These are phyloP conservation scores for Euplexia lucipara DNA, from an alignment of 2,888 invertebrate species.

Conservation along the genomic window DNA sequence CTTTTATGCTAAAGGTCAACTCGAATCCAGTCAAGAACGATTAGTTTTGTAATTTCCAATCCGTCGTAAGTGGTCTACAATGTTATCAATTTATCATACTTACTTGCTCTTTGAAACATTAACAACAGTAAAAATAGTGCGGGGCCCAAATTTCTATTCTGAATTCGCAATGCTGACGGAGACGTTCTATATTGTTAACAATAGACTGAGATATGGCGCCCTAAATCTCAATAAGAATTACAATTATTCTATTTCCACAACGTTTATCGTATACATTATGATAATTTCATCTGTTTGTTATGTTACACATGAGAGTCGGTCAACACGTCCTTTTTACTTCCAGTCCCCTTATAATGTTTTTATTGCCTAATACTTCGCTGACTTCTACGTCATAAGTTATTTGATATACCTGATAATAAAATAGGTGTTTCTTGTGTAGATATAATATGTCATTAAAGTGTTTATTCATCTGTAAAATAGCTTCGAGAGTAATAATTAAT, in stretches of 20 bases:
- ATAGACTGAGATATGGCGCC: slow-evolving; percentile 6
- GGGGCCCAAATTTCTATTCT: not conserved
- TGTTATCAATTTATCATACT: too few species aligned
- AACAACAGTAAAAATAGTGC: not conserved
- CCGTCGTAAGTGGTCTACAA: not conserved
- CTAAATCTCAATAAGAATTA: slow-evolving; percentile 15
- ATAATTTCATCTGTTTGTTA: slow-evolving; percentile 14
- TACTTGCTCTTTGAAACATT: too few species aligned
- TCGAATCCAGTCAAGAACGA: not conserved
- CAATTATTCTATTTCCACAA: not conserved
- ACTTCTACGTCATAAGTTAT: not conserved
- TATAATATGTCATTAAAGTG: not conserved
- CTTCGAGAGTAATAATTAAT: slow-evolving; percentile 3
- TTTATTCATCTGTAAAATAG: not conserved
- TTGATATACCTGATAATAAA: not conserved
- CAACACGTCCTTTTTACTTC: slow-evolving; percentile 8
- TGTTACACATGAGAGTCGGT: slow-evolving; percentile 5
- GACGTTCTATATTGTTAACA: slow-evolving; percentile 1
- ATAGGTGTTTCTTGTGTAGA: not conserved
- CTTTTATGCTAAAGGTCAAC: not conserved
- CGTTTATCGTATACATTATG: slow-evolving; percentile 16
- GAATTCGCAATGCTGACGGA: not conserved
- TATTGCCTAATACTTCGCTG: slow-evolving; percentile 2
- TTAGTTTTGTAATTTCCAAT: not conserved
- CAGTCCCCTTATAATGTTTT: not conserved